Evolutionary conservation across 1,140 invertebrate genomes (phyloP), one percentile per base, ranked within the genome.

Genomic region (Bactericera cockerelli): DNA sequence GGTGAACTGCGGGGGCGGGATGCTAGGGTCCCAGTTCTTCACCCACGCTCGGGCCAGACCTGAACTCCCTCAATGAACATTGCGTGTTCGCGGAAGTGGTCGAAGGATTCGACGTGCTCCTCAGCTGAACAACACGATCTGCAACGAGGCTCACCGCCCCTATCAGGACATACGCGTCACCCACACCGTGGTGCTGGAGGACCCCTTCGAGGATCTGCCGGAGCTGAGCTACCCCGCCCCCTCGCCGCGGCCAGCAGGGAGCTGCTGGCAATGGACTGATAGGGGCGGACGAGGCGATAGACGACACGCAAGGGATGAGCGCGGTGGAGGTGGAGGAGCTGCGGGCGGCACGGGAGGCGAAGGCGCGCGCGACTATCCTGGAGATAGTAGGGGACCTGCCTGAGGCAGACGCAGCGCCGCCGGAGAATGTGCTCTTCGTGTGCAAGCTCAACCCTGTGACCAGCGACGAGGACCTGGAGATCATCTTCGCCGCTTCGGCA

Each of bases 381-480:
- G 95, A 99, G 80, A 98, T 99, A 76, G 90, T 99, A 31, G 96
- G 96, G 0, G 97, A 99, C 74, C 75, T 99, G 57, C 96, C 94
- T 0, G 87, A 96, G 76, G 93, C 89, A 38, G 95, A 99, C 42
- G 88, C 97, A 69, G 92, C 90, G 21, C 97, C 97, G 1, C 94
- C 95, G 8, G 97, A 99, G 75, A 99, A 99, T 78, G 93, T 99
- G 11, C 73, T 99, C 0, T 99, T 99, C 76, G 91, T 99, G 6
- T 99, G 97, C 74, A 99, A 99, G 77, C 74, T 99, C n/a, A 99
- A 99, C 78, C 94, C 96, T 25, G 93, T 99, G 0, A 99, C 97
- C 2, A 93, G 83, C 31, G 94, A 97, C 71, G 94, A 98, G 65
- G 94, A 98, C 73, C 75, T 98, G 54, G 91, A 98, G 76, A 93